Evolutionary conservation across 2,797 vertebrate species (phyloP).

Genomic region (Cynodonichthys magdalenae): DNA sequence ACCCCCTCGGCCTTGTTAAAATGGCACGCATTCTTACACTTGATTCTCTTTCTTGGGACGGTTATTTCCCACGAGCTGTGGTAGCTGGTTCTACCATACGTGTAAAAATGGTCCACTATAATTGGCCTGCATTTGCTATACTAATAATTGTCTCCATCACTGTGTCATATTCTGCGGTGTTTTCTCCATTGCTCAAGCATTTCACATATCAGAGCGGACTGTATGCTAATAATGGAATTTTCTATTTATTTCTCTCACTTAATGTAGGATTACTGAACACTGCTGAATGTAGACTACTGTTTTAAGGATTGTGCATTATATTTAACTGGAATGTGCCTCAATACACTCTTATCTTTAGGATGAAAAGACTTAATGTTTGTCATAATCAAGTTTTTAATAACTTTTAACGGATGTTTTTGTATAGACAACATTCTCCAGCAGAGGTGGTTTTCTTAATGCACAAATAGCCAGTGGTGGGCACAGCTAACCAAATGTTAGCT

Average conservation of each 20-base stretch:
- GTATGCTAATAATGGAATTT: conserved; percentile 33
- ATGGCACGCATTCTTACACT: conserved; percentile 72
- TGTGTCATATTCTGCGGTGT: conserved; percentile 58
- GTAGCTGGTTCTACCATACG: conserved; percentile 71
- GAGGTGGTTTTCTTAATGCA: conserved; percentile 15
- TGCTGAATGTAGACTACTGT: conserved; percentile 62
- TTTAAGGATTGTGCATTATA: conserved; percentile 49
- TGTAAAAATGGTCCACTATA: conserved; percentile 57
- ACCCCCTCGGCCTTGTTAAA: conserved; percentile 74
- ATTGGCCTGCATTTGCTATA: conserved; percentile 64
- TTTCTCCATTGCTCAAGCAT: conserved; percentile 52
- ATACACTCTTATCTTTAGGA: conserved; percentile 46
- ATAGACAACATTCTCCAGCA: background rate
- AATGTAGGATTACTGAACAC: conserved; percentile 56
- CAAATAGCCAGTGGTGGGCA: background rate
- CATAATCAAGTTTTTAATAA: conserved; percentile 1
- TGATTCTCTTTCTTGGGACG: conserved; percentile 65
- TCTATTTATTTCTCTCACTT: conserved; percentile 64
- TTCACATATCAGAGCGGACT: conserved; percentile 63
- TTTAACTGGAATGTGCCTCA: conserved; percentile 74
- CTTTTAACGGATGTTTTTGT: conserved; percentile 14
- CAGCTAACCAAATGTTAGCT: too few relatives aligned
- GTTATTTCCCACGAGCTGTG: conserved; percentile 60
- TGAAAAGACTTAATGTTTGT: conserved; percentile 16
- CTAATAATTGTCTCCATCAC: conserved; percentile 57